phyloP scores from a whole-genome alignment of 2,113 vertebrate genomes.

The Probosciger aterrimus region DNA sequence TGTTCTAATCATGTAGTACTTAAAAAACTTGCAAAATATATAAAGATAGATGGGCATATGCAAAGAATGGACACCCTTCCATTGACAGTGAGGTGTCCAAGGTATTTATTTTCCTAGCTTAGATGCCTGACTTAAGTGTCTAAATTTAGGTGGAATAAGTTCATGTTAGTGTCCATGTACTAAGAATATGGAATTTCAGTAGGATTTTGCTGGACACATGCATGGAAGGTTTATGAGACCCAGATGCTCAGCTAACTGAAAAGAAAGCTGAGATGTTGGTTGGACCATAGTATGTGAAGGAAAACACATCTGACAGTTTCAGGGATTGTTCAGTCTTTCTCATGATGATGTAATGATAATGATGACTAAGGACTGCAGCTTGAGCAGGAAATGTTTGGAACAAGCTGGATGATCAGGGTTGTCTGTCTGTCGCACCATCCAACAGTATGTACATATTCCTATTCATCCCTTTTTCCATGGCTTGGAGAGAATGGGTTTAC shows the following conservation, averaged over 20 bases:
- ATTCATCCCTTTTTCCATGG: not conserved
- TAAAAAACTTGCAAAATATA: not conserved
- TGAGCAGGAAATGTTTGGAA: not conserved
- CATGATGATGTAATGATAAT: not conserved
- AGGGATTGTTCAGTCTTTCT: not conserved
- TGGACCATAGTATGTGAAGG: not conserved
- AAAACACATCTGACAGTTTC: not conserved
- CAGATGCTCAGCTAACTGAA: not conserved
- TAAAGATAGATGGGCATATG: not conserved
- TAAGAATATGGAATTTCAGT: not conserved
- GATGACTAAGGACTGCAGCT: not conserved
- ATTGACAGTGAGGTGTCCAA: not conserved
- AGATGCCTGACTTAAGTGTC: not conserved
- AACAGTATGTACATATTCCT: not conserved
- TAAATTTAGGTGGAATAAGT: not conserved
- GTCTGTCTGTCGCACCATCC: not conserved
- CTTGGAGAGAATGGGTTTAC: not conserved
- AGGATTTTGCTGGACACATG: not conserved
- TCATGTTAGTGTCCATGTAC: not conserved
- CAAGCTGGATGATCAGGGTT: accelerated
- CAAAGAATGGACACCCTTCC: not conserved
- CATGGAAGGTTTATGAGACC: not conserved
- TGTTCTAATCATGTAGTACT: not conserved
- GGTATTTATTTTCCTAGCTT: not conserved
- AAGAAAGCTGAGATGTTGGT: not conserved